Base-by-base conservation (phyloP, 1,140 invertebrate species). In the Drosophila sproati region DNA sequence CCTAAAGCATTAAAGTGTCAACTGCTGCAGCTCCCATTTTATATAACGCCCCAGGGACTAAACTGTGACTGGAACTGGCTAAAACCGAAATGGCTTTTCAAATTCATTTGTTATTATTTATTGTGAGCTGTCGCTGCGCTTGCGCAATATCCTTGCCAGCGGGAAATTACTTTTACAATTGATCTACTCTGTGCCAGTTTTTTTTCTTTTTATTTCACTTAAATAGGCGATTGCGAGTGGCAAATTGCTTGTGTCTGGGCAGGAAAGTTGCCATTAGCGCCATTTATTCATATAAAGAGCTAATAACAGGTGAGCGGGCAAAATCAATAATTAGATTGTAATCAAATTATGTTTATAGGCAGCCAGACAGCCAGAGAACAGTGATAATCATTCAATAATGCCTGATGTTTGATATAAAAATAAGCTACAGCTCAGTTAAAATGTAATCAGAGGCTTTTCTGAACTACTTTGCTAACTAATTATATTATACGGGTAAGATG, bases 211-310 rank as follows among this genome's bases (percentile, higher is more conserved):
- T 10, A 67, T 57, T 47, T 55, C 56, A 48, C 70, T 87, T 87
- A 78, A 82, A 79, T 75, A 57, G 47, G 34, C 34, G 57, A 32
- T 8, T 37, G 60, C 45, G 57, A 81, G 67, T 77, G 73, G 74
- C 66, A 81, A 86, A 85, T 67, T 66, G 79, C 31, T 48, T 32
- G 59, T 10, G 51, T 73, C 34, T 67, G 45, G 50, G 55, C 75
- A 82, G 76, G 82, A 73, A 86, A 81, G 66, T 85, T 78, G 67
- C 82, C 59, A 78, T 86, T 87, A 86, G 29, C 79, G 79, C 71
- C 56, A 67, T 76, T 87, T 54, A 82, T 87, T 82, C 82, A 82
- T 86, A 82, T 82, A 82, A 87, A 86, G 63, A 80, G 70, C 70
- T 82, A 79, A 87, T 85, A 48, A 73, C 56, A 78, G 75, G 78